phyloP scores from a whole-genome alignment of 2,888 invertebrate genomes.

The Drosophila engyochracea region DNA sequence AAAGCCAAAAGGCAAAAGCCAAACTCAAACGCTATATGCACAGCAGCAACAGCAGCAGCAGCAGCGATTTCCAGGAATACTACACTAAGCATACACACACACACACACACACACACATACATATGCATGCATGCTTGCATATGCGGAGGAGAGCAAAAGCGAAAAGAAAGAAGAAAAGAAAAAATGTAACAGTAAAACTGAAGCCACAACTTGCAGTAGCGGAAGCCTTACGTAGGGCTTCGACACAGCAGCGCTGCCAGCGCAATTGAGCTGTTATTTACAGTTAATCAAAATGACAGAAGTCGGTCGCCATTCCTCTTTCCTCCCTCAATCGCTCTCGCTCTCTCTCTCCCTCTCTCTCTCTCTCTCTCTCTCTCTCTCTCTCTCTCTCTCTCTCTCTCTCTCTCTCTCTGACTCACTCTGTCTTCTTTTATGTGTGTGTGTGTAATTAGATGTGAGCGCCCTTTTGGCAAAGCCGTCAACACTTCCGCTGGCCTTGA shows the following conservation, averaged over 20 bases:
- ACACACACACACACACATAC: not conserved
- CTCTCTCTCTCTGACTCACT: not conserved
- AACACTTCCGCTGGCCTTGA: constrained; percentile 83
- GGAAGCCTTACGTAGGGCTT: constrained; percentile 60
- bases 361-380: too few species aligned
- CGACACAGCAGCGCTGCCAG: constrained; percentile 38
- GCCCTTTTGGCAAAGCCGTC: constrained; percentile 40
- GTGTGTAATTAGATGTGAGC: constrained; percentile 49
- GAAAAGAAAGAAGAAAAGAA: constrained; percentile 20
- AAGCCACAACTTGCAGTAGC: constrained; percentile 46
- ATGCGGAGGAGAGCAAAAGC: constrained; percentile 7
- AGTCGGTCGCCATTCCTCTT: constrained; percentile 49
- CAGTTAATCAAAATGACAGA: constrained; percentile 72
- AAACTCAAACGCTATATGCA: constrained; percentile 45
- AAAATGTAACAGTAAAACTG: constrained; percentile 60
- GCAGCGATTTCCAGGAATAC: constrained; percentile 46
- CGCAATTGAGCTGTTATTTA: constrained; percentile 65
- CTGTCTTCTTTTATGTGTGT: not conserved
- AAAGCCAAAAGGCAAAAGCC: constrained; percentile 26
- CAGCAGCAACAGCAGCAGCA: constrained; percentile 9
- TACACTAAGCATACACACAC: not conserved
- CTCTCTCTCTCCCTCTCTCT: not conserved
- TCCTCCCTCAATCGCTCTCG: not conserved
- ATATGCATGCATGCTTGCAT: not conserved
- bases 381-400: not conserved